These are phyloP conservation scores for Pelagia noctiluca DNA, from an alignment of 30 jellyfish, hydroid and myxozoan genomes.

Conservation along the genomic window DNA sequence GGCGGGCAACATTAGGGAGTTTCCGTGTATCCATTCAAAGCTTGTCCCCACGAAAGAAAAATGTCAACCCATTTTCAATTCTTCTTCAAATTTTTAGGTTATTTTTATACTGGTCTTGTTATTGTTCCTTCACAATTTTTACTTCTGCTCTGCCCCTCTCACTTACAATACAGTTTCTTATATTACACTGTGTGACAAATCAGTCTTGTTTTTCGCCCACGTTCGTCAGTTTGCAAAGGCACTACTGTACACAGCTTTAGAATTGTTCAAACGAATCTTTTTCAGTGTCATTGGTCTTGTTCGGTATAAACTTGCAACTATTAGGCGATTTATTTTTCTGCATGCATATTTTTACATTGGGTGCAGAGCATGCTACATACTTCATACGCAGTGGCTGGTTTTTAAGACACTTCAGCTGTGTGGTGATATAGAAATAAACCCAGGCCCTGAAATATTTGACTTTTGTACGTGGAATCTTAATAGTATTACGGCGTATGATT, in stretches of 20 bases:
- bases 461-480: constrained; percentile 46
- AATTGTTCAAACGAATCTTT: constrained; percentile 62
- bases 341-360: constrained; percentile 47
- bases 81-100: too few species aligned
- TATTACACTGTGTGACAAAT: not conserved
- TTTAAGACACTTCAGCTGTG: constrained; percentile 59
- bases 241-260: constrained; percentile 31
- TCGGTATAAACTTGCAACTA: constrained; percentile 39
- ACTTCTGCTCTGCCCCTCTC: not conserved
- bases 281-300: constrained; percentile 35
- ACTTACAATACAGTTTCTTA: not conserved
- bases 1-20: not conserved
- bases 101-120: not conserved
- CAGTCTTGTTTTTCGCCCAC: not conserved
- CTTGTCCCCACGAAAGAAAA: not conserved
- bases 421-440: constrained; percentile 64
- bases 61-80: not conserved
- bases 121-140: not conserved
- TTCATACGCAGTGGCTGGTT: constrained; percentile 58
- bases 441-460: constrained; percentile 51
- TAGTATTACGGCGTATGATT: too few species aligned
- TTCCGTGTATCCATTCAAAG: not conserved
- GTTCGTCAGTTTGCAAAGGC: not conserved
- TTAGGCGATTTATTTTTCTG: constrained; percentile 39
- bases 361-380: constrained; percentile 47